phyloP scores from a whole-genome alignment of 2,113 vertebrate genomes.

The Corythoichthys haematopterus region DNA sequence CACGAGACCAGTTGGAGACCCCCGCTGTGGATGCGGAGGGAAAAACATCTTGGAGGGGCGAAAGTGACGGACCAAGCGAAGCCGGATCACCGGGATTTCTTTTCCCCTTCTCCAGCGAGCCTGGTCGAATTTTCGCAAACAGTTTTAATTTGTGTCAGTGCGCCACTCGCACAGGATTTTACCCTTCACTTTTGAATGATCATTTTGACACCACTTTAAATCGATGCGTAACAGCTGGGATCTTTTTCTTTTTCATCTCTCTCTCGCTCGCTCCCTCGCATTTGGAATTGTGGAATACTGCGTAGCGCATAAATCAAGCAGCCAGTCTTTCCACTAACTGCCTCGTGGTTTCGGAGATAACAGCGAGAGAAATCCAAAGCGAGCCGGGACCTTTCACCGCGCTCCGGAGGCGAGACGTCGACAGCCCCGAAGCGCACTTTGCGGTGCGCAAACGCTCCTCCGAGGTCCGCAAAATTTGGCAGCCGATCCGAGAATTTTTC shows the following conservation, averaged over 20 bases:
- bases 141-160: constrained; percentile 44
- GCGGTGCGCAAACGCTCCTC: constrained; percentile 58
- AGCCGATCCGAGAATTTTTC: constrained; percentile 42
- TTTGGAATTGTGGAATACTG: constrained; percentile 45
- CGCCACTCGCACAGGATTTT: constrained; percentile 30
- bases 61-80: constrained; percentile 69
- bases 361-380: constrained; percentile 34
- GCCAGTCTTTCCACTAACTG: constrained; percentile 19
- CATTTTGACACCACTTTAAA: constrained; percentile 42
- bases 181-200: constrained; percentile 17
- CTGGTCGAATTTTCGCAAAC: constrained; percentile 44
- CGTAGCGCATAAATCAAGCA: constrained; percentile 24
- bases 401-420: constrained; percentile 48
- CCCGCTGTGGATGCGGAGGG: constrained; percentile 35
- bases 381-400: constrained; percentile 44
- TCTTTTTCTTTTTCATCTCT: not conserved
- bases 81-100: constrained; percentile 63
- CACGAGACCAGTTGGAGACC: constrained; percentile 36
- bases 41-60: constrained; percentile 50
- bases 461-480: constrained; percentile 56
- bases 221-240: constrained; percentile 56
- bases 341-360: constrained; percentile 35
- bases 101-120: constrained; percentile 38
- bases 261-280: not conserved
- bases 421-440: constrained; percentile 43